Conservation (phyloP, 2,888 invertebrate species). For the Anorthoa munda region DNA sequence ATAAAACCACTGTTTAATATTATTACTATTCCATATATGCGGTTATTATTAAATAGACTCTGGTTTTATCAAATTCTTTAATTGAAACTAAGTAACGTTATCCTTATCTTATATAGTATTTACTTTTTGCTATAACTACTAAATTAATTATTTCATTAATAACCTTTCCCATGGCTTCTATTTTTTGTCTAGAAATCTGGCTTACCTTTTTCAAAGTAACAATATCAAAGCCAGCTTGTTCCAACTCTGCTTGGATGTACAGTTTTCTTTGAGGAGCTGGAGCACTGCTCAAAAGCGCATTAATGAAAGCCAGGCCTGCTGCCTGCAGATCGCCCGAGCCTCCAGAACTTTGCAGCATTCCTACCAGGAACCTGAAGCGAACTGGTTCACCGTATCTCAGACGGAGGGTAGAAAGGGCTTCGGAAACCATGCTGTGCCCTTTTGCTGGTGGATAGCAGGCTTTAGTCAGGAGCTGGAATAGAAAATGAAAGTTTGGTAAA, state of each 20-base stretch:
- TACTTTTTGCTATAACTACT: no score
- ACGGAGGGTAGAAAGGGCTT: conserved; percentile 96
- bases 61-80: background rate
- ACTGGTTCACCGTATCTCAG: conserved; percentile 98
- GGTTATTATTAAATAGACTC: background rate
- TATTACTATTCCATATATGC: background rate
- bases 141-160: background rate
- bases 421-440: conserved; percentile 96
- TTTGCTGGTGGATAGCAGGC: conserved; percentile 94
- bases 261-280: conserved; percentile 94
- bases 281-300: conserved; percentile 95
- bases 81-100: no score
- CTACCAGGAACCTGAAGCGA: conserved; percentile 97
- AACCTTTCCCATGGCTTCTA: background rate
- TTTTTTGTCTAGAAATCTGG: background rate
- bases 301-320: conserved; percentile 96
- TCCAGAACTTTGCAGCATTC: conserved; percentile 95
- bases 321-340: conserved; percentile 94
- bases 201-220: conserved; percentile 91
- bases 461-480: conserved; percentile 94
- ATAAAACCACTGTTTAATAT: background rate
- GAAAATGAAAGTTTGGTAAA: background rate
- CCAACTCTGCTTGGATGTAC: conserved; percentile 96
- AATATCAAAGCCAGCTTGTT: conserved; percentile 95
- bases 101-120: background rate